Evolutionary conservation across 2,797 vertebrate species (phyloP), one percentile per base, ranked within the genome.

Genomic region (Danio albolineatus): DNA sequence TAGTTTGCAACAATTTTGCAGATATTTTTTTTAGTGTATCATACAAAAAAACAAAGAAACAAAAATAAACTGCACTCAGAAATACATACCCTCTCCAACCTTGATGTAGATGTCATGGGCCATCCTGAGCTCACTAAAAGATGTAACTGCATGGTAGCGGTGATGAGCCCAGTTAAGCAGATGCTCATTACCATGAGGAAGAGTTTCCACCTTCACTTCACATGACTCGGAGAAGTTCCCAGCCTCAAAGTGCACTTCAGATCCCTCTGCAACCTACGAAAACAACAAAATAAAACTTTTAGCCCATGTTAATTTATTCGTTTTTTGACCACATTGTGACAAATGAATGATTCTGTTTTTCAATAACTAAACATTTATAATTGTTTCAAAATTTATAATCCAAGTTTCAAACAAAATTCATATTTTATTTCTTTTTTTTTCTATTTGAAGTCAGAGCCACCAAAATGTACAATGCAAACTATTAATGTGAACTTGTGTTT

Each of bases 51-150:
- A 73, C 43, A 61, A 21, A 3, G 28, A 1, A n/a, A 36, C 13
- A 5, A 12, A 39, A 7, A 44, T 87, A 87, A 81, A 85, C 79
- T 85, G 83, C 83, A 75, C 57, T 43, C 62, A 60, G 6, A 64
- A n/a, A n/a, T 60, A 84, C 90, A 86, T 91, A 99, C 98, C 98
- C 96, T 99, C 98, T 88, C 98, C 98, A 67, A 99, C 97, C 95
- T 98, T 99, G 92, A 99, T 96, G 86, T 96, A 96, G 91, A 99
- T 92, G 76, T 97, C 95, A 83, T 93, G 95, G 76, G 97, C 94
- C 90, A 96, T 93, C 93, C 94, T 95, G 86, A 98, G 93, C 90
- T 99, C 98, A 0, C 95, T 96, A 92, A 99, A 99, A n/a, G 98
- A 99, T 8, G 98, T 99, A 83, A 99, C 94, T 36, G 96, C 97